Percentiles rank a stretch among this genome's conserved stretches.
These are phyloP conservation scores for Sepiola atlantica DNA, from an alignment of 2,888 invertebrate species.

Conservation along the genomic window DNA sequence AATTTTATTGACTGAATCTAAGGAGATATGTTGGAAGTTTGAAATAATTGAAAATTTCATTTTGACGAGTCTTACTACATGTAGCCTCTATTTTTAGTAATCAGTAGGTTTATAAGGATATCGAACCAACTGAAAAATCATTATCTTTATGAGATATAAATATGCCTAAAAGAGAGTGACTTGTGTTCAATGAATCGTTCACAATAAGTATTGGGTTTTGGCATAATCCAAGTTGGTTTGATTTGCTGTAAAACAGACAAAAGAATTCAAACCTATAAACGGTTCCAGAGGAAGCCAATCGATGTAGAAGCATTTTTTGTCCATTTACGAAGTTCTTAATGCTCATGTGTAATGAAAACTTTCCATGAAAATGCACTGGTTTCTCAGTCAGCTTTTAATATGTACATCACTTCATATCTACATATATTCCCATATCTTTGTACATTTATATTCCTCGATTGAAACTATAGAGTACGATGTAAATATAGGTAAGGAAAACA, in stretches of 20 bases:
- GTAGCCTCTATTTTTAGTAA: background rate
- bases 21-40: background rate
- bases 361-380: background rate
- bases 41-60: background rate
- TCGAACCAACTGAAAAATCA: background rate
- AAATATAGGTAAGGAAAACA: background rate
- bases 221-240: too few relatives aligned
- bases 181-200: too few relatives aligned
- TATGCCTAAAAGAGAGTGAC: too few relatives aligned
- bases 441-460: background rate
- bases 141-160: background rate
- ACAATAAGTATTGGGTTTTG: too few relatives aligned
- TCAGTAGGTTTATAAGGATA: background rate
- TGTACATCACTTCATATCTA: too few relatives aligned
- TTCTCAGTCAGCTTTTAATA: background rate
- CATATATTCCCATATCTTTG: too few relatives aligned
- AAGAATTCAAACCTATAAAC: too few relatives aligned
- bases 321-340: background rate
- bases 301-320: background rate
- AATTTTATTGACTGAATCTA: background rate
- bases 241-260: too few relatives aligned
- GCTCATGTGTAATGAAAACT: background rate
- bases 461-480: background rate
- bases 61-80: background rate
- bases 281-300: background rate